phyloP scores from a whole-genome alignment of 2,888 invertebrate genomes.

The Chaetogeoica ovagalla region DNA sequence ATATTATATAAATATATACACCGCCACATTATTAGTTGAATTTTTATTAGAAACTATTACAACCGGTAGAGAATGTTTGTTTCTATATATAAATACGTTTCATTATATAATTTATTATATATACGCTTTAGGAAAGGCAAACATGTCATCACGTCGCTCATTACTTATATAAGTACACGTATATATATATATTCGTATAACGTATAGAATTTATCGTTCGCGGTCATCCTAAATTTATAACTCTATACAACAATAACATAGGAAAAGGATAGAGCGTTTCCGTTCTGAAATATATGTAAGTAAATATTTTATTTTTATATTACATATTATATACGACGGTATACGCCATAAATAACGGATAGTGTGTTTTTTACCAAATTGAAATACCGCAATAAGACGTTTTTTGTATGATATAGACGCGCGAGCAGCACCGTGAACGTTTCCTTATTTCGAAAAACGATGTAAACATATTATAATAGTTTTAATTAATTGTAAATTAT shows the following conservation, averaged over 20 bases:
- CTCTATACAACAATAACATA: constrained; percentile 5
- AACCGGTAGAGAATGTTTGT: constrained; percentile 36
- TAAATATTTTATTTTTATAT: not conserved
- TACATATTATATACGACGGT: not conserved
- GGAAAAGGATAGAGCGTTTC: constrained; percentile 12
- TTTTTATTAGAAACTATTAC: not conserved
- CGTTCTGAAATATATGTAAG: constrained; percentile 21
- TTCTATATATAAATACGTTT: constrained; percentile 22
- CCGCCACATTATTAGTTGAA: not conserved
- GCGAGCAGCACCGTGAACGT: too few species aligned
- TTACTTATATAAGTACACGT: not conserved
- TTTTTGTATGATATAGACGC: not conserved
- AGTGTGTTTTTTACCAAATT: not conserved
- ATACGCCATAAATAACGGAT: constrained; percentile 6
- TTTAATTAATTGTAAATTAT: too few species aligned
- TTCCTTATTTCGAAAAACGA: too few species aligned
- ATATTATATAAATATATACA: too few species aligned
- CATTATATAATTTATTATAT: not conserved
- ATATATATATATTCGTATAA: constrained; percentile 11
- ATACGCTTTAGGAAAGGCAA: constrained; percentile 4
- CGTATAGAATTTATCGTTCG: constrained; percentile 14
- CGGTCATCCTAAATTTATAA: constrained; percentile 21
- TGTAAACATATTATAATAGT: too few species aligned
- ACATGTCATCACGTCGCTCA: constrained; percentile 28
- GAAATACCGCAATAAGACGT: not conserved